Base-by-base conservation (phyloP, 2,888 invertebrate genomes). In the Poecilus cupreus region DNA sequence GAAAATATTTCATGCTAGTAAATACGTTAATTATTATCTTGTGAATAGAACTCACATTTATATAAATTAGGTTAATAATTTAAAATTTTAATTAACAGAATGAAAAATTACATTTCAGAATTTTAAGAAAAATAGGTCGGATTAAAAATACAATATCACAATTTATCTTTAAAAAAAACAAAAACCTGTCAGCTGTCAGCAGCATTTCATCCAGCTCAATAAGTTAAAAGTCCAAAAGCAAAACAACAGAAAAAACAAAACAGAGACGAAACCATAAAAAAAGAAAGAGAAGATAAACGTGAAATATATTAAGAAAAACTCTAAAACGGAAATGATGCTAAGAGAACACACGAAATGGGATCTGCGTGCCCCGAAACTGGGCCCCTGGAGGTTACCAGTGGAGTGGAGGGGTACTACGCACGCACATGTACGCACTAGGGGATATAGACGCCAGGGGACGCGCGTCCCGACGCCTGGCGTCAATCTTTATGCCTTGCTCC, bases 231-330 rank as follows among this genome's bases (percentile, higher is more conserved):
- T 77, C 46, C n/a, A 13, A 57, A 76, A 60, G 26, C n/a, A 57
- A 72, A 64, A 13, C 46, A 49, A 26, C 13, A 24, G 54, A 51
- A 49, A 51, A 32, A 51, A 75, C 20, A 43, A 72, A 24, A 51
- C 51, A 51, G 18, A 75, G 37, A 72, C 22, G 32, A 46, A 22
- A 37, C 2, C 11, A 22, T 46, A 72, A 72, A 46, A 49, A 75
- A 75, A 24, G 22, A 74, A 26, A 32, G 22, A 74, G 13, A 32
- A 77, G 16, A 77, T 60, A 76, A 54, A 76, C 11, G 76, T 76
- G 22, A 76, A 76, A 76, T 76, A 57, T 64, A 64, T 77, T 64
- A 77, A 64, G 39, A 60, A 77, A 77, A 74, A 77, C 22, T 60
- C 39, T 77, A 77, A 76, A 64, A 64, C 24, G 64, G 64, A 77